These are phyloP conservation scores for Lateolabrax maculatus DNA, from an alignment of 2,797 vertebrate genomes.

Conservation along the genomic window DNA sequence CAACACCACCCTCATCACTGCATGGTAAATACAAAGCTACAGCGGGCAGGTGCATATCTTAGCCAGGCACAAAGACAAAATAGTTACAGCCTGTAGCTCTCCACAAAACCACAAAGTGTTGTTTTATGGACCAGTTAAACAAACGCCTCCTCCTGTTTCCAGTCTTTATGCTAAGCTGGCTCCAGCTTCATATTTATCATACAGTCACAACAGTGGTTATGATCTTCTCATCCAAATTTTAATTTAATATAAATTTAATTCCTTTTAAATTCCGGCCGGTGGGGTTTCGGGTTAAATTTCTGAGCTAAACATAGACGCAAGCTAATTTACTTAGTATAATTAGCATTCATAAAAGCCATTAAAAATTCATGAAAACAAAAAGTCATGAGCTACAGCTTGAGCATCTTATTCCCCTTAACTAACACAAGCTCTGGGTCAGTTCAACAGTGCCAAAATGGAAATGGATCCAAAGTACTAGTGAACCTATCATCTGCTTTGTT, in stretches of 20 bases:
- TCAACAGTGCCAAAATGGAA: constrained; percentile 31
- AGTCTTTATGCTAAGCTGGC: background rate
- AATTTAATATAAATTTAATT: background rate
- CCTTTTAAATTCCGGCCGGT: background rate
- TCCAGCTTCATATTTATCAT: background rate
- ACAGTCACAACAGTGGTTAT: background rate
- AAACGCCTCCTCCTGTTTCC: background rate
- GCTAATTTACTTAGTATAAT: background rate
- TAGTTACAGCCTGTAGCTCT: background rate
- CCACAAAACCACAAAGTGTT: background rate
- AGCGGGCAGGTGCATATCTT: background rate
- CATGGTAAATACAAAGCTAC: background rate
- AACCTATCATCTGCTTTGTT: background rate
- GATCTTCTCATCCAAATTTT: background rate
- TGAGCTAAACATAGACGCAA: background rate
- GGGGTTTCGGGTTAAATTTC: background rate
- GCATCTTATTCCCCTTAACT: background rate
- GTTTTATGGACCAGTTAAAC: background rate
- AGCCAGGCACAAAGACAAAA: background rate
- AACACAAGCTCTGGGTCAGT: constrained; percentile 13
- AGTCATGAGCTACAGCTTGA: background rate
- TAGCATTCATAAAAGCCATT: background rate
- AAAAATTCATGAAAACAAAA: background rate
- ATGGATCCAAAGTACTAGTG: background rate
- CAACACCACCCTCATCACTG: no score